Evolutionary conservation across 1,140 invertebrate genomes (phyloP).

Genomic region (Saxidomus purpurata): DNA sequence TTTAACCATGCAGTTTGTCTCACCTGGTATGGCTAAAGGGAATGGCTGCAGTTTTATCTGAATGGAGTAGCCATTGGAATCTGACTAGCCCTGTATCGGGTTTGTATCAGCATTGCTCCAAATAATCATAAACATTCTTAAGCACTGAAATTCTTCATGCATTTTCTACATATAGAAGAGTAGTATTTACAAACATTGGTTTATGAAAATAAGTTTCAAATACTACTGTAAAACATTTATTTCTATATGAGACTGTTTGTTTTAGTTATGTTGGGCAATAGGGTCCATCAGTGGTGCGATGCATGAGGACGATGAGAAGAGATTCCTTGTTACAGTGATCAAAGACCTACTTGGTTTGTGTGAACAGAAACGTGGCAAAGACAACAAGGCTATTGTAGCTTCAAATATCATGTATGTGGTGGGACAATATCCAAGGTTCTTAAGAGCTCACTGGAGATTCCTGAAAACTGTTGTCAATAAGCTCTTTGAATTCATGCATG

Average conservation of each 20-base stretch:
- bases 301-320: slow-evolving; percentile 99
- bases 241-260: too few relatives aligned
- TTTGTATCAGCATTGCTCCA: too few relatives aligned
- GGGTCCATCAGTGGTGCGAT: slow-evolving; percentile 99
- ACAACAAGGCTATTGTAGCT: slow-evolving; percentile 99
- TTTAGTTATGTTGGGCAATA: slow-evolving; percentile 98
- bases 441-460: slow-evolving; percentile 99
- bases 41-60: too few relatives aligned
- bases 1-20: too few relatives aligned
- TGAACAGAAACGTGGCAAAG: slow-evolving; percentile 99
- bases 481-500: slow-evolving; percentile 99
- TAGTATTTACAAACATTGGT: too few relatives aligned
- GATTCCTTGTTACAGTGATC: slow-evolving; percentile 99
- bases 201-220: background rate
- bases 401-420: slow-evolving; percentile 99
- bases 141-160: too few relatives aligned
- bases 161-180: too few relatives aligned
- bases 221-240: too few relatives aligned
- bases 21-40: too few relatives aligned
- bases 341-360: slow-evolving; percentile 99
- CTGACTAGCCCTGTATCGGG: too few relatives aligned
- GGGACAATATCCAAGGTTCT: slow-evolving; percentile 99
- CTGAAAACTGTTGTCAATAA: slow-evolving; percentile 99
- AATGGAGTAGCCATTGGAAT: too few relatives aligned
- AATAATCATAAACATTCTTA: too few relatives aligned